Evolutionary conservation across 1,140 invertebrate genomes (phyloP).

Genomic region (Antheraea mylitta): DNA sequence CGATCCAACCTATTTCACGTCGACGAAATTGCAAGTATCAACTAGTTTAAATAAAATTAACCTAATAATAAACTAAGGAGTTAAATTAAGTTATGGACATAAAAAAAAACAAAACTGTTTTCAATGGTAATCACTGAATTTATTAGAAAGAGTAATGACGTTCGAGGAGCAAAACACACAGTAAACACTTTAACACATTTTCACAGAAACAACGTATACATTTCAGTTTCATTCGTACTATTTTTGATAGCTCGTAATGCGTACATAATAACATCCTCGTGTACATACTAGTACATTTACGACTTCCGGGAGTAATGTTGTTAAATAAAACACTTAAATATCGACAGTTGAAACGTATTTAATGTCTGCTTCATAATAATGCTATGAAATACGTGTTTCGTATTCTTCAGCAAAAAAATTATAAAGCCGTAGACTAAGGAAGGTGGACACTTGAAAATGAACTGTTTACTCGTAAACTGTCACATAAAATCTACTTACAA

Average conservation of each 20-base stretch:
- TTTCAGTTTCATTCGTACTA: neutral
- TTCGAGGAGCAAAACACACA: neutral
- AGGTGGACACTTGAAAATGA: constrained; percentile 14
- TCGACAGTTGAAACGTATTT: neutral
- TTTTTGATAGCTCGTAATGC: too few species aligned
- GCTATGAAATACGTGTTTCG: constrained; percentile 17
- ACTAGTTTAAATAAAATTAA: too few species aligned
- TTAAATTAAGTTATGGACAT: too few species aligned
- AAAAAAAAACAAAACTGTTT: too few species aligned
- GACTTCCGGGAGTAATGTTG: neutral
- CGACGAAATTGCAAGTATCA: too few species aligned
- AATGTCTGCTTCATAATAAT: constrained; percentile 7
- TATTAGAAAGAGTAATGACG: neutral
- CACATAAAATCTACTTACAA: constrained; percentile 21
- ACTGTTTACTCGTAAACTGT: constrained; percentile 17
- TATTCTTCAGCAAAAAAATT: constrained; percentile 18
- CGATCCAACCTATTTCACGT: too few species aligned
- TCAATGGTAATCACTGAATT: neutral
- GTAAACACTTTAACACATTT: neutral
- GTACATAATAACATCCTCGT: neutral
- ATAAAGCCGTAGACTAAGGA: constrained; percentile 16
- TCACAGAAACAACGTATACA: neutral
- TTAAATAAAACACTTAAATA: neutral
- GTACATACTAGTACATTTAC: neutral
- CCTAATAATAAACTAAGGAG: too few species aligned